Conservation (phyloP, 1,140 invertebrate genomes). For the Lasioglossum albipes region DNA sequence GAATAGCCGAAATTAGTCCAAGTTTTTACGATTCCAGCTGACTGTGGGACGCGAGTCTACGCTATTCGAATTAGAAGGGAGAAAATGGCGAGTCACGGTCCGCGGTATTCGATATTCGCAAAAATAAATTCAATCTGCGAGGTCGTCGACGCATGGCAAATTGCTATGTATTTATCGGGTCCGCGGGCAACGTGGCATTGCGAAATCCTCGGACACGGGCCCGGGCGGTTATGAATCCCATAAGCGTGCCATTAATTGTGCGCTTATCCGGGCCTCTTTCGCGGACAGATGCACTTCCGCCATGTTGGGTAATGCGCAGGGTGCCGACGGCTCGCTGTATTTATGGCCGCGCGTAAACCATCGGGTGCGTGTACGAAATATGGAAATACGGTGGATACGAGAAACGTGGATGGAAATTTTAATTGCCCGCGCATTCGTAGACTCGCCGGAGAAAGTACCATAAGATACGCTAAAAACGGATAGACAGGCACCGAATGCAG, state of each 20-base stretch:
- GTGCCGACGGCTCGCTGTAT: slow-evolving; percentile 7
- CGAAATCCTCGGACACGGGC: not conserved
- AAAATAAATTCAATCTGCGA: slow-evolving; percentile 30
- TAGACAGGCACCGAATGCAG: not conserved
- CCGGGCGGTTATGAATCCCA: slow-evolving; percentile 12
- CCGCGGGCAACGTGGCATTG: not conserved
- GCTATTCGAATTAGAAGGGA: too few relatives aligned
- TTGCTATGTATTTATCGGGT: slow-evolving; percentile 20
- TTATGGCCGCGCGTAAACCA: not conserved
- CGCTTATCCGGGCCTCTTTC: not conserved
- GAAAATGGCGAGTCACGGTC: too few relatives aligned
- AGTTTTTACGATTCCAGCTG: too few relatives aligned
- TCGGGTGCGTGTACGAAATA: slow-evolving; percentile 2
- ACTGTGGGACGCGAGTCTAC: too few relatives aligned
- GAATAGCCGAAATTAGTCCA: too few relatives aligned
- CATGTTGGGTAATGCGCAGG: slow-evolving; percentile 3
- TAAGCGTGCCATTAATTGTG: slow-evolving; percentile 23
- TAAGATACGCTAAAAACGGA: not conserved
- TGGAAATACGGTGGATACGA: slow-evolving; percentile 5
- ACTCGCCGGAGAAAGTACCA: not conserved
- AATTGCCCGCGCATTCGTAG: not conserved
- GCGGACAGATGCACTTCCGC: slow-evolving; percentile 5
- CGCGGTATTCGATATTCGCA: too few relatives aligned
- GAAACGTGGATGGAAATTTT: slow-evolving; percentile 15
- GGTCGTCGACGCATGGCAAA: slow-evolving; percentile 28